Evolutionary conservation across 1,140 invertebrate genomes (phyloP).

Genomic region (Ditylenchus dipsaci): DNA sequence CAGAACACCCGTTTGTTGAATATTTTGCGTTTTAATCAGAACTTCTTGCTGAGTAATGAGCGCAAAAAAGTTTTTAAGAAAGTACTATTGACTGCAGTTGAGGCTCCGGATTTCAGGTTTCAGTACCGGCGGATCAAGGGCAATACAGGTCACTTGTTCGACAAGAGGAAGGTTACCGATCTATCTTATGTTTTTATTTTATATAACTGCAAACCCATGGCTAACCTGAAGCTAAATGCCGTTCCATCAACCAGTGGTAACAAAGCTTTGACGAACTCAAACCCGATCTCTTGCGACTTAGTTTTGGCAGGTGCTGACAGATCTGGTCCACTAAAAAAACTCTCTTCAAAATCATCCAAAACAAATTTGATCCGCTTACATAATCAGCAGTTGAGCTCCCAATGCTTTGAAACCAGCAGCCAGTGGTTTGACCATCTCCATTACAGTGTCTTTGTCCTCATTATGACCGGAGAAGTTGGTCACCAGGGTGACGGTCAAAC

Average conservation of each 20-base stretch:
- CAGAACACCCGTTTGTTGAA: too few relatives aligned
- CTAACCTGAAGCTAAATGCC: conserved; percentile 21
- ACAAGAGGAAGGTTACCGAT: too few relatives aligned
- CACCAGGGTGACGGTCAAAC: conserved; percentile 13
- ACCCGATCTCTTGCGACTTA: conserved; percentile 22
- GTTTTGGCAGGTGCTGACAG: conserved; percentile 4
- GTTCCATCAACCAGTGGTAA: conserved; percentile 14
- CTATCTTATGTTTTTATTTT: too few relatives aligned
- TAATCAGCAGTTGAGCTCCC: conserved; percentile 14
- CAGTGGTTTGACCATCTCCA: neutral
- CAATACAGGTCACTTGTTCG: too few relatives aligned
- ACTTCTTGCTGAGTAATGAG: too few relatives aligned
- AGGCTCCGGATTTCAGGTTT: too few relatives aligned
- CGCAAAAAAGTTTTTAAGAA: too few relatives aligned
- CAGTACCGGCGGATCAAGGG: too few relatives aligned
- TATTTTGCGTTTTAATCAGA: too few relatives aligned
- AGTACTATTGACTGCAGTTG: too few relatives aligned
- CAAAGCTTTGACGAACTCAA: conserved; percentile 16
- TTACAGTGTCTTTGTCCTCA: neutral
- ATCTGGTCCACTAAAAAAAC: conserved; percentile 29
- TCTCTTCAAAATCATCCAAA: conserved; percentile 2
- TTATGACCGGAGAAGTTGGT: conserved; percentile 27
- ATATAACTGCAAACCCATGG: too few relatives aligned
- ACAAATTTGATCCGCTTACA: conserved; percentile 12
- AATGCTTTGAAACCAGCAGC: conserved; percentile 17